Conservation (phyloP, 2,113 vertebrate genomes). For the Ageneiosus marmoratus region DNA sequence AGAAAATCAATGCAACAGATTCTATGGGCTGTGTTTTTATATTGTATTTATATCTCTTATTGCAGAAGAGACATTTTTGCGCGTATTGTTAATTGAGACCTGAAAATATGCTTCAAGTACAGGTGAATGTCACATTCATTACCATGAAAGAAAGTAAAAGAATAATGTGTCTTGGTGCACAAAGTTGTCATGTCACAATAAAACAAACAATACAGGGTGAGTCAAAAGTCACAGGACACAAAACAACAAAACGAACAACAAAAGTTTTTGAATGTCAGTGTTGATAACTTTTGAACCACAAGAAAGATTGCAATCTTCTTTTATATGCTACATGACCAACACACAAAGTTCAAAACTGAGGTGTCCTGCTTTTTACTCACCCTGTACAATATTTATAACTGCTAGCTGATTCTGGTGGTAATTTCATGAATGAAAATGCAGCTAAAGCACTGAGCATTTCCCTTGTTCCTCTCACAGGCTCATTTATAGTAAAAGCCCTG, state of each 20-base stretch:
- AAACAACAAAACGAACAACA: too few species aligned
- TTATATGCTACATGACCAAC: too few species aligned
- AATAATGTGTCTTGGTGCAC: background rate
- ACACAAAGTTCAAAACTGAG: too few species aligned
- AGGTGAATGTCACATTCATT: background rate
- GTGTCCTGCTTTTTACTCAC: too few species aligned
- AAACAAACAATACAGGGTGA: background rate
- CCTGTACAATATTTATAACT: background rate
- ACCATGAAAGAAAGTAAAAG: background rate
- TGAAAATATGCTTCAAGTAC: background rate
- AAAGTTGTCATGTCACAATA: background rate
- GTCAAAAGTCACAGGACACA: too few species aligned
- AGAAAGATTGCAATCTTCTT: too few species aligned
- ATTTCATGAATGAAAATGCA: background rate
- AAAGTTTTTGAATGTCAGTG: too few species aligned
- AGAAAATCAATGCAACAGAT: background rate
- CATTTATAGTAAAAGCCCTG: background rate
- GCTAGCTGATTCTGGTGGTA: background rate
- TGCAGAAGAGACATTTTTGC: background rate
- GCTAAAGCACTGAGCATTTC: background rate
- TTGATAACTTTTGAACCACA: too few species aligned
- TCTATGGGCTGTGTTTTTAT: background rate
- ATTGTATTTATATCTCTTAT: too few species aligned
- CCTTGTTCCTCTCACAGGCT: background rate
- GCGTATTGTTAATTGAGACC: background rate